Evolutionary conservation across 64 coral and sea anemone species (phyloP).

Genomic region (Stylophora pistillata): DNA sequence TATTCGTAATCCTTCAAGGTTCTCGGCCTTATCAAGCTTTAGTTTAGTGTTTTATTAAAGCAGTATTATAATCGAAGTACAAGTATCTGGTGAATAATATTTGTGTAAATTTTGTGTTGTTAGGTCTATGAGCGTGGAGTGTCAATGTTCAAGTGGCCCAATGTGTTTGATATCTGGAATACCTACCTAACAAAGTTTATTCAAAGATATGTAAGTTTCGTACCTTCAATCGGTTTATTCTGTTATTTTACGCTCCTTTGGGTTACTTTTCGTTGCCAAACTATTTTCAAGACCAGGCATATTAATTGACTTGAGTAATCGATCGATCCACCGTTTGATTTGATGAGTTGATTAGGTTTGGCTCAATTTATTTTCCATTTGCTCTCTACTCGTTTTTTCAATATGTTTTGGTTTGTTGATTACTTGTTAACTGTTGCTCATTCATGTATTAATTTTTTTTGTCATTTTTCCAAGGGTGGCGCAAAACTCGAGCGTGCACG

Average conservation of each 20-base stretch:
- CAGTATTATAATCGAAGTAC: too few species aligned
- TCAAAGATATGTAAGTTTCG: constrained; percentile 90
- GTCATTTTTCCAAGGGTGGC: constrained; percentile 63
- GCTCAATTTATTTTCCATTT: too few species aligned
- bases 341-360: too few species aligned
- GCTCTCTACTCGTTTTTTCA: too few species aligned
- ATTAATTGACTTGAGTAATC: too few species aligned
- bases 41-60: too few species aligned
- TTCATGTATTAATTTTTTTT: background rate
- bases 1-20: too few species aligned
- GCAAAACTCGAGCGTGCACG: constrained; percentile 88
- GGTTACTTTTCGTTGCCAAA: background rate
- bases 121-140: constrained; percentile 97
- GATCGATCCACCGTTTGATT: too few species aligned
- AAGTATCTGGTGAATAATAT: background rate
- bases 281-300: too few species aligned
- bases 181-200: constrained; percentile 98
- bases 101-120: background rate
- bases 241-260: too few species aligned
- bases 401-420: too few species aligned
- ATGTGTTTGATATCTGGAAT: constrained; percentile 99
- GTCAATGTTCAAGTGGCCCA: constrained; percentile 98
- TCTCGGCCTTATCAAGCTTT: too few species aligned
- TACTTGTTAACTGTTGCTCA: background rate
- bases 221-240: background rate